Conservation (phyloP, 2,797 vertebrate species). For the Enteromius paludinosus region DNA sequence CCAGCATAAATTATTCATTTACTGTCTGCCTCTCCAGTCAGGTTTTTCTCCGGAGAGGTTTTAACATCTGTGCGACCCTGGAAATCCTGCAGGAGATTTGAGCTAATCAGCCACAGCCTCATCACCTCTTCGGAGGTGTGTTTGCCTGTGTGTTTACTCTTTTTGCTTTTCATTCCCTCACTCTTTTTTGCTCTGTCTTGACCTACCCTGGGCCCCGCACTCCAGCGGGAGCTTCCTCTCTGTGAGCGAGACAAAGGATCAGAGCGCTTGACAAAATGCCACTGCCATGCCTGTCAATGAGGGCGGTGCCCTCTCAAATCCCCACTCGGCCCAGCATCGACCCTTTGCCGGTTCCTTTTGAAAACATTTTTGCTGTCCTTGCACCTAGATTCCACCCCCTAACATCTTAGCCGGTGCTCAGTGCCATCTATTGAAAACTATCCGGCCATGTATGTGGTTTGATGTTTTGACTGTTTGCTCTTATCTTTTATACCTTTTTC, state of each 20-base stretch:
- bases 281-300: slow-evolving; percentile 25
- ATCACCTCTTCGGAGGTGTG: slow-evolving; percentile 31
- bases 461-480: background rate
- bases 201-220: slow-evolving; percentile 32
- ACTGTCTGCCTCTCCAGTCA: slow-evolving; percentile 60
- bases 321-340: background rate
- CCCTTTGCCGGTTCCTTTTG: slow-evolving; percentile 26
- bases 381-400: background rate
- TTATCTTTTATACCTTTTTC: slow-evolving; percentile 18
- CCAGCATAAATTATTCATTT: slow-evolving; percentile 77
- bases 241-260: slow-evolving; percentile 36
- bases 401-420: background rate
- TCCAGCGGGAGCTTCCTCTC: slow-evolving; percentile 40
- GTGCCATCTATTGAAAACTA: background rate
- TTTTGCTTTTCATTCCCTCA: slow-evolving; percentile 42
- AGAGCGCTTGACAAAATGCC: slow-evolving; percentile 40
- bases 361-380: background rate
- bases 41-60: slow-evolving; percentile 64
- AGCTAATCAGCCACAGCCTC: slow-evolving; percentile 46
- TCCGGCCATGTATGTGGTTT: slow-evolving; percentile 25
- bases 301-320: slow-evolving; percentile 18
- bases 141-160: slow-evolving; percentile 31
- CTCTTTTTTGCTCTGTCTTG: slow-evolving; percentile 24
- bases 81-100: slow-evolving; percentile 63
- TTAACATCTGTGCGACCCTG: slow-evolving; percentile 67